Evolutionary conservation across 2,113 vertebrate genomes (phyloP), one percentile per base, ranked within the genome.

Genomic region (Pomatostomus ruficeps): DNA sequence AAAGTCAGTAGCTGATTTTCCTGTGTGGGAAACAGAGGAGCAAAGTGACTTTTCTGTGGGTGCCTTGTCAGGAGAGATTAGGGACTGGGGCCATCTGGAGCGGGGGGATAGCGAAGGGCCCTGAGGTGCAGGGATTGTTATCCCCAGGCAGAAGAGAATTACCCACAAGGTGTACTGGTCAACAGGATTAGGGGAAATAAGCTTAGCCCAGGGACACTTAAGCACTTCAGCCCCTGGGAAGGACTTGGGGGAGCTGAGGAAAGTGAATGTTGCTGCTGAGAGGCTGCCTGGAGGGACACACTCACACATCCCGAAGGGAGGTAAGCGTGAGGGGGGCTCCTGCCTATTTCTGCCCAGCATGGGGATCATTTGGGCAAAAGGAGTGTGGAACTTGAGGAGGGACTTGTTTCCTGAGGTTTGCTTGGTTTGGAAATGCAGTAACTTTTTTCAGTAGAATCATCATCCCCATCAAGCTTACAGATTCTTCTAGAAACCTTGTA

Each of bases 181-280:
- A 94, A 83, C 77, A 95, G 97, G 98, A 98, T 98, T 98, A 98
- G 89, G 89, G 83, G 96, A 96, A 98, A 98, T 98, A 97, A 95
- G 79, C 91, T 95, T 97, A 97, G 96, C 89, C 87, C 93, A 97
- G 59, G 79, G 76, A 89, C 81, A 92, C 85, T 96, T 96, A 97
- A 96, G 91, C 83, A 46, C 91, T 94, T 96, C 90, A 96, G 89
- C 88, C 88, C 79, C 28, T 94, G 93, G 83, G 14, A 90, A 81
- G 94, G 83, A 91, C 89, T 95, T 42, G 88, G 91, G 88, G 66
- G 90, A 40, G 89, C 26, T 81, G 10, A 74, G 85, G 71, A 71
- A 86, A 95, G 94, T 58, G 83, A 84, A 5, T 45, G 67, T 86
- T 95, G 83, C 36, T 96, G 14, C 67, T 38, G 82, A 93, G 96